Base-by-base conservation (phyloP, 64 coral and sea anemone genomes). In the Montipora sp. region DNA sequence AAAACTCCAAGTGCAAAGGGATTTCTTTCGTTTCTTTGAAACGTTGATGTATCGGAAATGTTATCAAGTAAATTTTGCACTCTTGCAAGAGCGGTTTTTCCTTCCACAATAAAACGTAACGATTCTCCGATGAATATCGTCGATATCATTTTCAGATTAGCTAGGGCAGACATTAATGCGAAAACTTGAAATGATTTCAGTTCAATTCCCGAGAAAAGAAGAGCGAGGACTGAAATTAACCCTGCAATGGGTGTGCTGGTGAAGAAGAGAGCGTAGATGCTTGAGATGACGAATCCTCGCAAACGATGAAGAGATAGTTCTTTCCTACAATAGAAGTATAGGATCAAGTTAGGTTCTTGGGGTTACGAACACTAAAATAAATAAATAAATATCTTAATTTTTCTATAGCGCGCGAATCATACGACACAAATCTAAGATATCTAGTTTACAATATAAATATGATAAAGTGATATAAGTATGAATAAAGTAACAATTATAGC, bases 101-200 rank as follows among this genome's bases (percentile, higher is more conserved):
- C 59, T 13, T 83, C 81, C 0, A 61, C 81, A 68, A 83, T 83
- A 3, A 11, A 47, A 16, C 57, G 36, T 8, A 83, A 0, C 6
- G 36, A 3, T 9, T 83, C 59, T n/a, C 36, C 81, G 36, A 69
- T 16, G 16, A 48, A 83, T 0, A 68, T 9, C 0, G 81, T 83
- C 16, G 47, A 23, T 1, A 83, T 8, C 24, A 48, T 47, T 48
- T 83, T 83, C 7, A 67, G 45, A 45, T 83, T 83, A 47, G 13
- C 16, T 20, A 83, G 36, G 1, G 59, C 7, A 4, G 59, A n/a
- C 22, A 95, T 10, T 21, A 95, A 55, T 16, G 94, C 92, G 75
- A 95, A 95, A 4, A 92, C 73, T 48, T 77, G 65, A 27, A 89
- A 87, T 20, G 94, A 81, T 7, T 76, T 88, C 18, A 95, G 67